Evolutionary conservation across 2,797 vertebrate genomes (phyloP).

Genomic region (Amphiprion clarkii): DNA sequence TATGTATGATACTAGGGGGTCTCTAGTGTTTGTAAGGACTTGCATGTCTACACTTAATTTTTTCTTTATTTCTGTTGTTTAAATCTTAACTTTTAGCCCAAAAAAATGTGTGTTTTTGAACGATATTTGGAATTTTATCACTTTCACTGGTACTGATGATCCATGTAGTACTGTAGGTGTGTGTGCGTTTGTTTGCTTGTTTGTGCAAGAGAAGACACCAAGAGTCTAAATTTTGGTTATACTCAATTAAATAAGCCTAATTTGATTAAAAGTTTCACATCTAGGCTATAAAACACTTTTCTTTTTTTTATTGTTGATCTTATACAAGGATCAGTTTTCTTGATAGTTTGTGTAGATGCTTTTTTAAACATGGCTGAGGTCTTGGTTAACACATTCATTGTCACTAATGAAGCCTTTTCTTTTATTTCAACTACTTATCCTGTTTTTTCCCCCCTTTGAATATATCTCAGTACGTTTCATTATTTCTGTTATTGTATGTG

Average conservation of each 20-base stretch:
- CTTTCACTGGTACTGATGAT: slow-evolving; percentile 75
- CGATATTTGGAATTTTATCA: slow-evolving; percentile 71
- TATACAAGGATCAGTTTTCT: slow-evolving; percentile 57
- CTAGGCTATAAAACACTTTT: slow-evolving; percentile 39
- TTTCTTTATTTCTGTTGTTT: slow-evolving; percentile 68
- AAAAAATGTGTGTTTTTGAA: slow-evolving; percentile 67
- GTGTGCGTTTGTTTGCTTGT: slow-evolving; percentile 49
- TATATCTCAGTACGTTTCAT: slow-evolving; percentile 63
- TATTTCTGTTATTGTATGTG: slow-evolving; percentile 82
- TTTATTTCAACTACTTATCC: slow-evolving; percentile 58
- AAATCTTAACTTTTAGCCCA: slow-evolving; percentile 70
- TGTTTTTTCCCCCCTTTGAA: slow-evolving; percentile 54
- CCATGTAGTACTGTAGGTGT: slow-evolving; percentile 74
- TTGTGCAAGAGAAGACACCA: slow-evolving; percentile 69
- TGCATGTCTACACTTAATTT: slow-evolving; percentile 78
- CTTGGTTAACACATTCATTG: slow-evolving; percentile 49
- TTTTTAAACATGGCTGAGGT: slow-evolving; percentile 60
- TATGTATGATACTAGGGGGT: slow-evolving; percentile 81
- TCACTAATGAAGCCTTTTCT: slow-evolving; percentile 63
- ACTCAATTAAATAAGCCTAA: slow-evolving; percentile 47
- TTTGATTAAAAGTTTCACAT: slow-evolving; percentile 40
- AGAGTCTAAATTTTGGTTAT: slow-evolving; percentile 49
- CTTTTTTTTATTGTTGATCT: slow-evolving; percentile 49
- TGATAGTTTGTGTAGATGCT: slow-evolving; percentile 65
- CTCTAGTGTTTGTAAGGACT: slow-evolving; percentile 76